Evolutionary conservation across 92 coral and sea anemone genomes (phyloP), one percentile per base, ranked within the genome.

Genomic region (Scolanthus callimorphus): DNA sequence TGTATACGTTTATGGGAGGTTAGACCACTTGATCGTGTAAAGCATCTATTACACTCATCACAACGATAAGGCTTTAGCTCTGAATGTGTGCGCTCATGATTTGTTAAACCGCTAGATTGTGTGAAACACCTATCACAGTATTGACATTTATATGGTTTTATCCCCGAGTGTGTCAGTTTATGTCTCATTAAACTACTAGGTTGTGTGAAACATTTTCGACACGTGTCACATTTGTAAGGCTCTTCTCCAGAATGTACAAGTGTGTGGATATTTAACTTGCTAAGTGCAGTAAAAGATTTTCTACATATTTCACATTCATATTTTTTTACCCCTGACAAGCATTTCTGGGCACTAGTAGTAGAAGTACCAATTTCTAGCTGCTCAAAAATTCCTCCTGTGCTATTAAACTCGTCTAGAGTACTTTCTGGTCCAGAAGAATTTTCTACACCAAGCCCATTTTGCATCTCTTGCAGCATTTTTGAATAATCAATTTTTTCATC

Each of bases 1-100:
- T 80, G 81, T 59, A 76, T 71, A 37, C 74, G 66, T 55, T 62
- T 68, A 65, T 79, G 86, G 30, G 0, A 22, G 63, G 62, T 79
- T 38, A 79, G 76, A 46, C 2, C 0, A 64, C 80, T 13, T 21
- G 55, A 39, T 27, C n/a, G 20, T 59, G 29, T 63, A 57, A 71
- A 79, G 49, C 61, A 50, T 75, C 59, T 79, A 45, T 61, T 37
- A 59, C 85, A 72, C 26, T 63, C 72, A 50, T 57, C 21, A 52
- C 75, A 79, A 44, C 58, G 44, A 57, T 71, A 64, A 55, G 65
- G 76, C 27, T 55, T 79, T 46, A 58, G 73, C 30, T 67, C 61
- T 26, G 69, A 62, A 60, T 73, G 76, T 49, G 76, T 65, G 27
- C 65, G 53, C 59, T 58, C 67, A 69, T 72, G 84, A 6, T 15